Conservation (phyloP, 2,797 vertebrate genomes). For the Anguilla pacifica region DNA sequence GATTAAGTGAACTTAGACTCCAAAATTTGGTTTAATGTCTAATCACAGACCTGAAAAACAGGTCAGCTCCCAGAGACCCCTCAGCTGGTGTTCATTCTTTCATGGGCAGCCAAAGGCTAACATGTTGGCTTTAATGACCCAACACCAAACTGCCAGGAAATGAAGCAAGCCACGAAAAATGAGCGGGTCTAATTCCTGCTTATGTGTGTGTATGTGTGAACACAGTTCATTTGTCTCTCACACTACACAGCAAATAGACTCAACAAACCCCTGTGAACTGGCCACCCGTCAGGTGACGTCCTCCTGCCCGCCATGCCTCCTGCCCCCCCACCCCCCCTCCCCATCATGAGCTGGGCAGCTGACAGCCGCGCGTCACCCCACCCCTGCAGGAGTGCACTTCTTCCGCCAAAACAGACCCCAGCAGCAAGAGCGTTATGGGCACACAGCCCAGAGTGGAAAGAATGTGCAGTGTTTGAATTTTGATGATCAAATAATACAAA, state of each 20-base stretch:
- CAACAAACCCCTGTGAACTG: neutral
- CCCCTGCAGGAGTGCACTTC: neutral
- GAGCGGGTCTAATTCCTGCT: neutral
- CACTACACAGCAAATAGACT: slow-evolving; percentile 21
- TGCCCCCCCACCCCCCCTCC: neutral
- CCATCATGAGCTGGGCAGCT: neutral
- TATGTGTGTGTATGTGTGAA: slow-evolving; percentile 1
- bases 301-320: neutral
- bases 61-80: neutral
- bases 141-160: slow-evolving; percentile 5
- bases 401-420: neutral
- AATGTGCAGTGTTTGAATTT: neutral
- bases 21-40: neutral
- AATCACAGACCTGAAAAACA: neutral
- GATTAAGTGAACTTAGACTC: neutral
- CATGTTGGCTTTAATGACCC: slow-evolving; percentile 7
- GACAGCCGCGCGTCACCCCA: neutral
- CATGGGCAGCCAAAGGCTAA: neutral
- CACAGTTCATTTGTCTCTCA: neutral
- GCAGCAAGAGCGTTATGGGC: neutral
- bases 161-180: neutral
- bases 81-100: slow-evolving; percentile 9
- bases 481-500: neutral
- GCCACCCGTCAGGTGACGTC: neutral
- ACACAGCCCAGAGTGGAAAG: slow-evolving; percentile 1